Evolutionary conservation across 2,797 vertebrate species (phyloP), one percentile per base, ranked within the genome.

Genomic region (Tinamus major): DNA sequence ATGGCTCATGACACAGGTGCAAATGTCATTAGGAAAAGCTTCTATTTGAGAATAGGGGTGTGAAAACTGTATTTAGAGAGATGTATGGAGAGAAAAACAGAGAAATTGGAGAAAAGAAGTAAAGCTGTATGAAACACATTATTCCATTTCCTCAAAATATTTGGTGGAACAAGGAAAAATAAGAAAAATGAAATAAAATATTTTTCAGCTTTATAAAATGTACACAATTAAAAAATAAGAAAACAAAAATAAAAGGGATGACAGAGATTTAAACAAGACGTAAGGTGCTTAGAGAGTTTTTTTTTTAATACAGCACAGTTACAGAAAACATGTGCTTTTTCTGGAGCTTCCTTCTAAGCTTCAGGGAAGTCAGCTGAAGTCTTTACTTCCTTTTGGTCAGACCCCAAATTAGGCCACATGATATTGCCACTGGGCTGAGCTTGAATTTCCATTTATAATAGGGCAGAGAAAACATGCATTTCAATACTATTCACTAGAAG

Each of bases 1-100:
- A 69, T 58, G 70, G 29, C 53, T 92, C 78, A 37, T 75, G 83
- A 72, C 75, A 70, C 67, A 90, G 91, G 53, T 93, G 76, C 49
- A 85, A 70, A 74, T 53, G 67, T 63, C 49, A 62, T 68, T 91
- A 91, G 46, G 48, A 90, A 91, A 90, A 81, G 5, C 2, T 62
- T 77, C 61, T 83, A 48, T 41, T 55, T 79, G 56, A 70, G 58
- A 81, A 86, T 29, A 61, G 68, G 89, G 83, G 19, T 29, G 21
- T 42, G 44, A 79, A 61, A 90, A 21, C 56, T 31, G 5, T 79
- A 58, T 92, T 91, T 83, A 33, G 12, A 90, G 79, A 33, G 10
- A 70, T 4, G 33, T 72, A 80, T 79, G 24, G 6, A 51, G 13
- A 5, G 67, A 69, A 78, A 87, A 17, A 35, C 24, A 84, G 37